phyloP scores from a whole-genome alignment of 2,888 invertebrate genomes.

The Habrosyne pyritoides region DNA sequence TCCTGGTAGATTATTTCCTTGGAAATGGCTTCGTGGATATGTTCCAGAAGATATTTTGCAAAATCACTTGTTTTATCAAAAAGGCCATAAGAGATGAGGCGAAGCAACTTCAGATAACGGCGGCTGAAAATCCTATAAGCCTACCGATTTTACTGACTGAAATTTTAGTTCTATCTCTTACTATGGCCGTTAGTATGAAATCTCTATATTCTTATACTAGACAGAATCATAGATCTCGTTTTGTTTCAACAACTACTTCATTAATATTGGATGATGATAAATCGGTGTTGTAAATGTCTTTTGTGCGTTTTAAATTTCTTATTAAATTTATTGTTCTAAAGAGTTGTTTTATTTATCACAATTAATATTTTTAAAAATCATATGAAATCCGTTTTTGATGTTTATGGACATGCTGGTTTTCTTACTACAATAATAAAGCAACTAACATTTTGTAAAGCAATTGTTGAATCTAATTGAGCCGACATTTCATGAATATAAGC shows the following conservation, averaged over 20 bases:
- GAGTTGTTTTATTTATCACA: not conserved
- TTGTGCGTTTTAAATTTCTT: not conserved
- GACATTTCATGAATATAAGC: too few relatives aligned
- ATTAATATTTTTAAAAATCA: not conserved
- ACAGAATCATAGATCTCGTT: not conserved
- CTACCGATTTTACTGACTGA: slow-evolving; percentile 53
- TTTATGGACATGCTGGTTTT: not conserved
- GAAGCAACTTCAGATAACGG: slow-evolving; percentile 26
- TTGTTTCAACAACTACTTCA: not conserved
- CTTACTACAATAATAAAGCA: not conserved
- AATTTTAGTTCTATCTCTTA: slow-evolving; percentile 49
- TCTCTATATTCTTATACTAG: not conserved
- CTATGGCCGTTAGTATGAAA: slow-evolving; percentile 51
- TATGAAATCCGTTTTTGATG: not conserved
- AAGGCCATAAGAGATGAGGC: slow-evolving; percentile 52
- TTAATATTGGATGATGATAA: not conserved
- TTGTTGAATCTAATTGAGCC: too few relatives aligned
- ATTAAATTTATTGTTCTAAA: not conserved
- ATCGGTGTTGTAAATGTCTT: not conserved
- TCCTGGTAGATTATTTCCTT: slow-evolving; percentile 56
- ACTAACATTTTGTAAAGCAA: too few relatives aligned
- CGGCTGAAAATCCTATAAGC: slow-evolving; percentile 40
- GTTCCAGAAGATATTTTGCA: slow-evolving; percentile 47
- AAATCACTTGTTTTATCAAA: slow-evolving; percentile 50
- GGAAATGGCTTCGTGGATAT: slow-evolving; percentile 64